These are phyloP conservation scores for Hypomesus transpacificus DNA, from an alignment of 2,113 vertebrate species.

Conservation along the genomic window DNA sequence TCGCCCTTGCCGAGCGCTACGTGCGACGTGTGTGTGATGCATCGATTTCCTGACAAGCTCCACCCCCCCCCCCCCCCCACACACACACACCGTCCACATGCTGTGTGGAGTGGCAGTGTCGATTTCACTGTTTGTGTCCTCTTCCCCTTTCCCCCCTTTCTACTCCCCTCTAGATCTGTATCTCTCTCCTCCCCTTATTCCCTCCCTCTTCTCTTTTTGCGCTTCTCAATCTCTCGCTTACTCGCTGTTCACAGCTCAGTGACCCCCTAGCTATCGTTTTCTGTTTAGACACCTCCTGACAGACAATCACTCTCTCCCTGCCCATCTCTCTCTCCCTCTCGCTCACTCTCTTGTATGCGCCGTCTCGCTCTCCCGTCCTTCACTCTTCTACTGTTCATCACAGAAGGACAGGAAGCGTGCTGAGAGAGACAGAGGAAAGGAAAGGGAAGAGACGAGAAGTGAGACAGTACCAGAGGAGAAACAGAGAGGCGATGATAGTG, in stretches of 20 bases:
- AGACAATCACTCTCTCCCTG: too few species aligned
- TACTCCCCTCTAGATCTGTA: not conserved
- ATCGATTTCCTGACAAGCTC: constrained; percentile 69
- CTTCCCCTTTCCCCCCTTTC: constrained; percentile 28
- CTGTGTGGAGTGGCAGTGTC: constrained; percentile 45
- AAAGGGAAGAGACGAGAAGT: too few species aligned
- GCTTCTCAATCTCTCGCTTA: not conserved
- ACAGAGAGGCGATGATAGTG: too few species aligned
- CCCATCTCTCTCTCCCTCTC: too few species aligned
- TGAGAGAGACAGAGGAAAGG: too few species aligned
- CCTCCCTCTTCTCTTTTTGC: not conserved
- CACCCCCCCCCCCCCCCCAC: constrained; percentile 38
- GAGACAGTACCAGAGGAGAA: too few species aligned
- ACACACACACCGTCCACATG: not conserved
- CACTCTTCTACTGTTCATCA: too few species aligned
- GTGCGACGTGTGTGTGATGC: constrained; percentile 43
- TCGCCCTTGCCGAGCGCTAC: constrained; percentile 47
- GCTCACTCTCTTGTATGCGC: too few species aligned
- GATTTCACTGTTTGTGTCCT: constrained; percentile 56
- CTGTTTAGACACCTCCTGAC: too few species aligned
- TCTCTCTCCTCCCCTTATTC: not conserved
- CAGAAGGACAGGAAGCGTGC: too few species aligned
- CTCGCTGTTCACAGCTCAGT: not conserved
- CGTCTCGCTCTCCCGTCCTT: too few species aligned
- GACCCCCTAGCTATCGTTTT: not conserved